A percentile compares a stretch with the other conserved stretches of the same genome.
Conservation (phyloP, 2,888 invertebrate genomes). For the Noctua pronuba region DNA sequence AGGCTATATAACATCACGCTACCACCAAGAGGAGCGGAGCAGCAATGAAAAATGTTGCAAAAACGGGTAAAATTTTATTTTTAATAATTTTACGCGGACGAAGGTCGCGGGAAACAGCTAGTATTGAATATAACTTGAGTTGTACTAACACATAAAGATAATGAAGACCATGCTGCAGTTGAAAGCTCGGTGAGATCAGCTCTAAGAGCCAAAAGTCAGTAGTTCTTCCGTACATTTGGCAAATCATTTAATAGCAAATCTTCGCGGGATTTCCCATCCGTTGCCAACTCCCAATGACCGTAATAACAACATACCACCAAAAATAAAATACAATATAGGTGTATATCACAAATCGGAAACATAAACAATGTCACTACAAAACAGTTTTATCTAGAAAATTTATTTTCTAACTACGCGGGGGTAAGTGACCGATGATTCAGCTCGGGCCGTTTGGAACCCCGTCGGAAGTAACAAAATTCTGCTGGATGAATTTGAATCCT, state of each 20-base stretch:
- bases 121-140: background rate
- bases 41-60: no score
- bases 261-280: background rate
- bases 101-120: no score
- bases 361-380: slow-evolving; percentile 62
- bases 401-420: slow-evolving; percentile 82
- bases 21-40: no score
- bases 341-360: slow-evolving; percentile 55
- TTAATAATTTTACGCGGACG: no score
- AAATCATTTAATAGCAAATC: background rate
- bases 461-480: slow-evolving; percentile 31
- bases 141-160: no score
- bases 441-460: slow-evolving; percentile 40
- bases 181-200: background rate
- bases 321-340: slow-evolving; percentile 33
- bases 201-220: background rate
- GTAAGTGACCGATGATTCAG: slow-evolving; percentile 86
- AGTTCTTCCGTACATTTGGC: background rate
- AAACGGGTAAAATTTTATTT: no score
- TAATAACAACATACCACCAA: slow-evolving; percentile 15
- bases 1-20: no score
- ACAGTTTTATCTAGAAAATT: slow-evolving; percentile 72
- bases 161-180: background rate
- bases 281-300: slow-evolving; percentile 21
- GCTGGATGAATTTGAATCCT: slow-evolving; percentile 35